Evolutionary conservation across 2,113 vertebrate genomes (phyloP), one percentile per base, ranked within the genome.

Genomic region (Fulica atra): DNA sequence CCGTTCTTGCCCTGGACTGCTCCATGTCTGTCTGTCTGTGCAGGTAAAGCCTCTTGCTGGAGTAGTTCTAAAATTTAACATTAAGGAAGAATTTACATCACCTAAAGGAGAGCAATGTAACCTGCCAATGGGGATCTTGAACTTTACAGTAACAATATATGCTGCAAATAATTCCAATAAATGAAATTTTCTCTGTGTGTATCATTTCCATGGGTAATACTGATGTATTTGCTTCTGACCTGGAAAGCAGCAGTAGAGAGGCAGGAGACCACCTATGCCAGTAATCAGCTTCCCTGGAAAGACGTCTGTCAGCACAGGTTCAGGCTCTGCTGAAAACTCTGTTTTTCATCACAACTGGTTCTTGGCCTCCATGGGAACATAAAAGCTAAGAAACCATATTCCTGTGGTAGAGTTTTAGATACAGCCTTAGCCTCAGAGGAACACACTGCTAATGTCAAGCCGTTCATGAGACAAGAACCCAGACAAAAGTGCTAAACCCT

Each of bases 341-440:
- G 0, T 72, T 66, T 79, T 56, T 42, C 18, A 12, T 25, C 23
- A 13, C 35, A 29, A 1, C 19, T 38, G 7, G 11, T 46, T 79
- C 29, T 73, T 72, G 46, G n/a, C 31, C 40, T 88, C 38, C 6
- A 8, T 7, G 16, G 12, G n/a, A 66, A 46, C 28, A 44, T 82
- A 65, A 78, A 59, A 87, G 16, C 23, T 40, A 19, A 70, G 28
- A 59, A 83, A 31, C 46, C 44, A 44, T 7, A 3, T 59, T 71
- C 13, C 20, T 44, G 16, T 44, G 23, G 23, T n/a, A 53, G 38
- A 60, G 13, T 73, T 88, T 66, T 36, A 79, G 46, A 25, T 33
- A 25, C 0, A 1, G 29, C 15, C 17, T 68, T 57, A 44, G 25
- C n/a, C n/a, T n/a, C n/a, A n/a, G n/a, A n/a, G n/a, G n/a, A n/a